Percentiles rank a stretch among this genome's conserved stretches.
Evolutionary conservation across 2,113 vertebrate species (phyloP).

Genomic region (Xiphophorus couchianus): DNA sequence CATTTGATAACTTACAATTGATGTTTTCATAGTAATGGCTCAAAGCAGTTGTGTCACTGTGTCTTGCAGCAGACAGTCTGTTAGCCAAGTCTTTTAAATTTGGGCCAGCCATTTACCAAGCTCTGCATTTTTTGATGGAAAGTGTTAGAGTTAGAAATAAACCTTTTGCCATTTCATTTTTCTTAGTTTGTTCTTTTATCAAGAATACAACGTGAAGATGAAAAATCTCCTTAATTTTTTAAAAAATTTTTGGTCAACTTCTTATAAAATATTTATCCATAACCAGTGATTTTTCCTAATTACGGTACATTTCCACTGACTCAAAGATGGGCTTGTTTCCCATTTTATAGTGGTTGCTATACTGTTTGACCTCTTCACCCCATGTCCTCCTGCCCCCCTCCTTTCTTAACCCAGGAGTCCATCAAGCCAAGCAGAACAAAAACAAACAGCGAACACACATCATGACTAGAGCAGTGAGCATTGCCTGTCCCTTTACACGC

Average conservation of each 20-base stretch:
- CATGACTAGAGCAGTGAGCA: conserved; percentile 34
- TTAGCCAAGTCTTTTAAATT: no score
- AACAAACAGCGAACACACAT: conserved; percentile 59
- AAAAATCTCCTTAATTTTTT: neutral
- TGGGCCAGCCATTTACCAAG: no score
- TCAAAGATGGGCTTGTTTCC: conserved; percentile 6
- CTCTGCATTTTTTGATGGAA: no score
- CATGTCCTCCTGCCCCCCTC: neutral
- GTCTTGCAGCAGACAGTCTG: no score
- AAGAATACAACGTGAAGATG: neutral
- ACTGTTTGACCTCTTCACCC: conserved; percentile 58
- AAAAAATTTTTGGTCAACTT: neutral
- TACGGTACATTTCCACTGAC: neutral
- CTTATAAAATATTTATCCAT: neutral
- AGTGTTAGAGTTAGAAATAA: no score
- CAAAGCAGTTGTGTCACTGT: no score
- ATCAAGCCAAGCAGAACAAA: conserved; percentile 58
- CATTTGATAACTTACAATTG: no score
- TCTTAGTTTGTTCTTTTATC: neutral
- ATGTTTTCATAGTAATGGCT: no score
- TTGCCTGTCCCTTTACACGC: conserved; percentile 39
- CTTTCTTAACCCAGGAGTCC: conserved; percentile 11
- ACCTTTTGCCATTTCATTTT: no score
- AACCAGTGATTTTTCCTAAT: neutral
- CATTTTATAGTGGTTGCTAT: conserved; percentile 27